phyloP scores from a whole-genome alignment of 1,140 invertebrate genomes.

The Bombus cullumanus region DNA sequence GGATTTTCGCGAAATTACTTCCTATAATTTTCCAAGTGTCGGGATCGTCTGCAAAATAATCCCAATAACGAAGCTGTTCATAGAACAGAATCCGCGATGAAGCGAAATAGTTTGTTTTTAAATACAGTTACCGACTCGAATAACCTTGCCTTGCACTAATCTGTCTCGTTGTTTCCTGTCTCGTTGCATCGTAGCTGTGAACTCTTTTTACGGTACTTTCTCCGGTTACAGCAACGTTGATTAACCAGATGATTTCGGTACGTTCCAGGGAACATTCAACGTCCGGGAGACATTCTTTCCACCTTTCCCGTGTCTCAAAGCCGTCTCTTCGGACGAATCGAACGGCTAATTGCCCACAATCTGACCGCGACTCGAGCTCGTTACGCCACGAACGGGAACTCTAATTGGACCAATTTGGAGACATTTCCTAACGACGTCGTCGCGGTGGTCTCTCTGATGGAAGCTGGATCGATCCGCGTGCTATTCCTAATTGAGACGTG shows the following conservation, averaged over 20 bases:
- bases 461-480: conserved; percentile 2
- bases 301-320: not conserved
- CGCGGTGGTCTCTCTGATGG: conserved; percentile 35
- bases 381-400: conserved; percentile 27
- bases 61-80: no score
- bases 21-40: no score
- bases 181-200: not conserved
- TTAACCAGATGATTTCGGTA: not conserved
- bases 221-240: conserved; percentile 10
- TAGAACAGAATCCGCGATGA: no score
- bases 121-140: no score
- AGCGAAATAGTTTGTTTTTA: no score
- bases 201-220: conserved; percentile 54
- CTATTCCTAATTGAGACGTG: conserved; percentile 60
- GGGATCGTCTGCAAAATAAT: no score
- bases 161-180: not conserved
- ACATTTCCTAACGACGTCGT: conserved; percentile 52
- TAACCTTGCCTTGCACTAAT: not conserved
- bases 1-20: no score
- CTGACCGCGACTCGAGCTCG: conserved; percentile 9
- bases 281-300: not conserved
- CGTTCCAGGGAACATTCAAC: not conserved
- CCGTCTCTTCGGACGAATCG: conserved; percentile 10
- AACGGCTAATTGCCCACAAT: conserved; percentile 44
- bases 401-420: conserved; percentile 55